Base-by-base conservation (phyloP, 2,888 invertebrate genomes). In the Apamea sordens region DNA sequence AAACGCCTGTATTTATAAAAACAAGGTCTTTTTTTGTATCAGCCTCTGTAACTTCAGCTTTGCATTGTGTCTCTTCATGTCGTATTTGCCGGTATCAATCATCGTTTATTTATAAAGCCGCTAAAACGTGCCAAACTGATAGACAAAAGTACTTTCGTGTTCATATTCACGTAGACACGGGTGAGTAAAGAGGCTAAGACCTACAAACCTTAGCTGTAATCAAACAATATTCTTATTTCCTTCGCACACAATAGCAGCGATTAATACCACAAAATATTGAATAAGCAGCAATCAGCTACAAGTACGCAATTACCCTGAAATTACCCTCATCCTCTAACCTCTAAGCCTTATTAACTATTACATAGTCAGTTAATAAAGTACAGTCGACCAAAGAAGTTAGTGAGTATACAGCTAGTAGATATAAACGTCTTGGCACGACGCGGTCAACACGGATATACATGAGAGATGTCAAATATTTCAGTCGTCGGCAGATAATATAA, bases 311-410 rank as follows among this genome's bases (percentile, higher is more conserved):
- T 83, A 87, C 85, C n/a, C n/a, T 70, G 63, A 82, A 87, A 90
- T 91, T 91, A 83, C 83, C 82, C 63, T 78, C 91, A 90, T 90
- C 90, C 91, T 91, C 84, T 77, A 83, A 87, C 84, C 87, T 88
- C 77, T 84, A 76, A 80, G 83, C 44, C 83, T 77, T 84, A 80
- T 87, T 84, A 84, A 78, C 74, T 86, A 77, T 86, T 85, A 81
- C 84, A 84, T 74, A 59, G 87, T 32, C 53, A 79, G 77, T 86
- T 89, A 83, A 80, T 79, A 82, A 75, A 84, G 78, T 82, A 82
- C 70, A n/a, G n/a, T 70, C 59, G 3, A 61, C 36, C n/a, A 63
- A 79, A 41, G 1, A 32, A 11, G 2, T 47, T 24, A 28, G n/a
- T 56, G 15, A 28, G n/a, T 50, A 3, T 13, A 4, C 3, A 59